Evolutionary conservation across 2,113 vertebrate species (phyloP), one percentile per base, ranked within the genome.

Genomic region (Sinocyclocheilus grahami): DNA sequence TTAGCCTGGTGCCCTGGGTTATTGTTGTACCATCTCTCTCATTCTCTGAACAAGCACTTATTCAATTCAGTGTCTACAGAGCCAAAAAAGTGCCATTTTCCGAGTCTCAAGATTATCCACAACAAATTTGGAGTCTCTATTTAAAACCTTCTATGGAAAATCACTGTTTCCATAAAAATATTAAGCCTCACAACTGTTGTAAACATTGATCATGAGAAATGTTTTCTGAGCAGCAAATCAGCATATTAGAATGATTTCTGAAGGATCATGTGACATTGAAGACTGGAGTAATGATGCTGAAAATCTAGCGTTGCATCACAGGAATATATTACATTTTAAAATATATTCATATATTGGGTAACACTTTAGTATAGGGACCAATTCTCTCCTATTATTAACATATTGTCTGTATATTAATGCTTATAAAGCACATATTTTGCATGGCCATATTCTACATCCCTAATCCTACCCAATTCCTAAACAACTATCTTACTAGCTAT

Each of bases 1-100:
- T 86, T 84, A 69, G 27, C 60, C 58, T 22, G 33, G 42, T 11
- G 33, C 53, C n/a, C 24, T 27, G 27, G 71, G 16, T 83, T 67
- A 72, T 82, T 46, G 13, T 63, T 76, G 48, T 83, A 75, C 74
- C 62, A 9, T 67, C 67, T 76, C 72, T 51, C 62, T 51, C 33
- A 6, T 51, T 20, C 18, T 83, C 14, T 71, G 10, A 33, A 22
- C 20, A 37, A 30, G 46, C 22, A 67, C 37, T 30, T 22, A 55
- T 53, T 53, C 10, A 78, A 20, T 27, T 51, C 18, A 1, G 48
- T 10, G 27, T 55, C n/a, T 18, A 69, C 3, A 71, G 46, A 83
- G 30, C 24, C 14, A 18, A 53, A 55, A 78, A 78, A 30, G 5
- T 22, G 69, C 3, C 14, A 4, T 33, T 3, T 33, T 37, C n/a